Percentiles rank a stretch among this genome's conserved stretches.
phyloP scores from a whole-genome alignment of 2,113 vertebrate genomes.

The Tamias sibiricus region DNA sequence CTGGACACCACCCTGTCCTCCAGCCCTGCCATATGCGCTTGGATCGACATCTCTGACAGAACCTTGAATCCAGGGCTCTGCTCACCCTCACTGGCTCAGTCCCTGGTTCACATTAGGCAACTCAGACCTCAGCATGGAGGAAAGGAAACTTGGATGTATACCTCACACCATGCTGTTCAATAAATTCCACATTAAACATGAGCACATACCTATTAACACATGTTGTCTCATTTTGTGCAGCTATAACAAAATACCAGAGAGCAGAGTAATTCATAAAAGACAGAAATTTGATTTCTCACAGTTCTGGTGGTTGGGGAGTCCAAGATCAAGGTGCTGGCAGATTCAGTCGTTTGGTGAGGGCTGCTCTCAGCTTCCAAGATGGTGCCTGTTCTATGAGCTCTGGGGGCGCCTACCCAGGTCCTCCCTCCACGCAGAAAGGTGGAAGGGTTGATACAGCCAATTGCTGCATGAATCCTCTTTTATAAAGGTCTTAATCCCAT shows the following conservation, averaged over 20 bases:
- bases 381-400: rapidly evolving
- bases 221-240: not conserved
- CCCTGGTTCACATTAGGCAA: not conserved
- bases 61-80: not conserved
- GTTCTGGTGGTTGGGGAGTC: not conserved
- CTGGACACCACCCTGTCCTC: not conserved
- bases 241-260: not conserved
- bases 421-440: not conserved
- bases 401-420: rapidly evolving
- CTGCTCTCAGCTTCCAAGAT: not conserved
- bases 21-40: not conserved
- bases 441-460: not conserved
- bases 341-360: too few species aligned
- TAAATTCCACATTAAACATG: not conserved
- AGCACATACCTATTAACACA: not conserved
- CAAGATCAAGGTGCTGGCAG: too few species aligned
- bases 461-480: not conserved
- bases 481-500: not conserved
- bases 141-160: too few species aligned
- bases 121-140: not conserved
- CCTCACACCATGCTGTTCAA: not conserved
- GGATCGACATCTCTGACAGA: not conserved
- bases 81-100: not conserved
- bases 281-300: not conserved
- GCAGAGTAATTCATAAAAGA: too few species aligned